A percentile compares a stretch with the other conserved stretches of the same genome.
Conservation (phyloP, 2,113 vertebrate genomes). For the Sapayoa aenigma region DNA sequence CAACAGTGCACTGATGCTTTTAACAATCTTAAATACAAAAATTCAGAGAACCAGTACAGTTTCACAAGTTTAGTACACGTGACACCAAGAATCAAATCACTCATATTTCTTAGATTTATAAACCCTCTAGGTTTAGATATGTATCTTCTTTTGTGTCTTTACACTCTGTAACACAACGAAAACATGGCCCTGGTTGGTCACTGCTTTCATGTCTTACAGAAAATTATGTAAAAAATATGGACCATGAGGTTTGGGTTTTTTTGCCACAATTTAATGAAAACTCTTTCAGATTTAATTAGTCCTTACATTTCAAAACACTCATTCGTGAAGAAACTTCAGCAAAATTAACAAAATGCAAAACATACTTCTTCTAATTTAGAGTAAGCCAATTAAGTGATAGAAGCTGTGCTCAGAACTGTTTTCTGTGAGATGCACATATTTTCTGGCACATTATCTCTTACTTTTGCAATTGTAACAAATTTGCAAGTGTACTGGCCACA, state of each 20-base stretch:
- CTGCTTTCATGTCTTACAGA: neutral
- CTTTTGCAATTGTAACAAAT: neutral
- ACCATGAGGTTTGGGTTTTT: neutral
- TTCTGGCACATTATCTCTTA: neutral
- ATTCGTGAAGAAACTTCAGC: neutral
- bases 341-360: neutral
- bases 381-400: neutral
- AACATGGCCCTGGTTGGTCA: neutral
- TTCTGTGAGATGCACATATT: neutral
- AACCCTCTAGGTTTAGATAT: neutral
- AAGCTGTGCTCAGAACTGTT: neutral
- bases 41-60: neutral
- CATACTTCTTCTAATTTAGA: neutral
- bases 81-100: neutral
- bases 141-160: neutral
- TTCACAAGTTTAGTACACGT: neutral
- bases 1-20: neutral
- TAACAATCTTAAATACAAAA: neutral
- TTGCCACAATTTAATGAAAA: neutral
- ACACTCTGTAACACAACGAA: neutral
- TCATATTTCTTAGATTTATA: neutral
- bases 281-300: neutral
- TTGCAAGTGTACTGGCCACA: neutral
- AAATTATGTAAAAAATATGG: neutral
- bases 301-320: neutral